These are phyloP conservation scores for Cyanocitta stelleri DNA, from an alignment of 2,113 vertebrate genomes.

Conservation along the genomic window DNA sequence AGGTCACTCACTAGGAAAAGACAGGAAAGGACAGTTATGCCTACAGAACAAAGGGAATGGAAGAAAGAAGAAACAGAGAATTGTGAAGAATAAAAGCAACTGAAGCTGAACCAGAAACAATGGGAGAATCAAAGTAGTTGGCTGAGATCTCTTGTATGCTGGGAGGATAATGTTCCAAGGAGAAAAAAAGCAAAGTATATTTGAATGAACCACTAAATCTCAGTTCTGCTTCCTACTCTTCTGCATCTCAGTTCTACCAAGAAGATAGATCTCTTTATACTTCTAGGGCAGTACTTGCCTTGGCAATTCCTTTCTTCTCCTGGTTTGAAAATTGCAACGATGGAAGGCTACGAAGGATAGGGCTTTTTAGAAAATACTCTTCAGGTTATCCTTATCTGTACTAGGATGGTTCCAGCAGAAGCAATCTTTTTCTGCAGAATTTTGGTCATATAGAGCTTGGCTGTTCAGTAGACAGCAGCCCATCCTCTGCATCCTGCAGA, in stretches of 20 bases:
- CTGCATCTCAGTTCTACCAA: background rate
- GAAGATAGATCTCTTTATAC: background rate
- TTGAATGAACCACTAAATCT: background rate
- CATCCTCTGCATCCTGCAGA: constrained; percentile 2
- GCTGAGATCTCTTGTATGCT: background rate
- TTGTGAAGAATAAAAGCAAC: background rate
- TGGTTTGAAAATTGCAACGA: background rate
- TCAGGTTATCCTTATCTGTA: background rate
- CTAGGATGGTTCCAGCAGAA: background rate
- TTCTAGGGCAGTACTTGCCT: background rate
- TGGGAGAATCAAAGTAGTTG: background rate
- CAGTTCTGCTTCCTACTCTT: background rate
- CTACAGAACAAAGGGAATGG: background rate
- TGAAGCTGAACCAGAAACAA: background rate
- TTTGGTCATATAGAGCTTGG: background rate
- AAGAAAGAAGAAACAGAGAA: background rate
- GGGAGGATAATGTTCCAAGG: background rate
- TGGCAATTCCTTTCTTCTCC: background rate
- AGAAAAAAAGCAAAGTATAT: background rate
- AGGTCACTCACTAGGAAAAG: background rate
- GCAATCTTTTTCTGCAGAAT: background rate
- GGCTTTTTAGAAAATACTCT: background rate
- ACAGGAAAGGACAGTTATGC: background rate
- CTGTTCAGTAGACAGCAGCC: background rate
- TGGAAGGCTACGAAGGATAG: background rate